phyloP scores from a whole-genome alignment of 2,888 invertebrate species.

The Caenorhabditis sp. region DNA sequence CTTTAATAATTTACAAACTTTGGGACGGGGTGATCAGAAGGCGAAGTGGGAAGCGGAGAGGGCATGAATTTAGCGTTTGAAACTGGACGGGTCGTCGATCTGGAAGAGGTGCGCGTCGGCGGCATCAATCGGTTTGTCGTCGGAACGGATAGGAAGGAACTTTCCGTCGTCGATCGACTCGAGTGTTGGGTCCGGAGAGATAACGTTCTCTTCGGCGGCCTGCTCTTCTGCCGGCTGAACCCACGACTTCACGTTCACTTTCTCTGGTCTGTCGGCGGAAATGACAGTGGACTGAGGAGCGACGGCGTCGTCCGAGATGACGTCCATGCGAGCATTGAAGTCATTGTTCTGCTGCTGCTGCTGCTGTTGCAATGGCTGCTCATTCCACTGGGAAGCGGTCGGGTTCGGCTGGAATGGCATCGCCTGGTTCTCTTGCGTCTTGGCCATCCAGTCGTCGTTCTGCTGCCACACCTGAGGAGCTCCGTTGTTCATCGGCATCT shows the following conservation, averaged over 20 bases:
- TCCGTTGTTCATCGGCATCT: constrained; percentile 2
- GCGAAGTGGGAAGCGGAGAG: not conserved
- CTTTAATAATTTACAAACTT: constrained; percentile 42
- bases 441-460: constrained; percentile 44
- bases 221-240: not conserved
- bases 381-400: constrained; percentile 16
- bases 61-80: constrained; percentile 36
- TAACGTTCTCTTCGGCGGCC: constrained; percentile 26
- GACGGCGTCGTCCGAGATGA: constrained; percentile 25
- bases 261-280: constrained; percentile 5
- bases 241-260: constrained; percentile 20
- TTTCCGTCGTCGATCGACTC: constrained; percentile 55
- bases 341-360: constrained; percentile 10
- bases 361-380: not conserved
- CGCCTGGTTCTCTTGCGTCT: constrained; percentile 8
- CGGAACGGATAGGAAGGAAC: constrained; percentile 61
- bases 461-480: constrained; percentile 13
- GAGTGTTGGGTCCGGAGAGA: constrained; percentile 40
- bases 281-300: constrained; percentile 31
- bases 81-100: constrained; percentile 63
- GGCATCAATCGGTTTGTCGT: constrained; percentile 52
- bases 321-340: constrained; percentile 32
- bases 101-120: constrained; percentile 61
- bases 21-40: too few relatives aligned
- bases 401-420: constrained; percentile 57